Base-by-base conservation (phyloP, 2,797 vertebrate genomes). In the Loris lydekkerianus region DNA sequence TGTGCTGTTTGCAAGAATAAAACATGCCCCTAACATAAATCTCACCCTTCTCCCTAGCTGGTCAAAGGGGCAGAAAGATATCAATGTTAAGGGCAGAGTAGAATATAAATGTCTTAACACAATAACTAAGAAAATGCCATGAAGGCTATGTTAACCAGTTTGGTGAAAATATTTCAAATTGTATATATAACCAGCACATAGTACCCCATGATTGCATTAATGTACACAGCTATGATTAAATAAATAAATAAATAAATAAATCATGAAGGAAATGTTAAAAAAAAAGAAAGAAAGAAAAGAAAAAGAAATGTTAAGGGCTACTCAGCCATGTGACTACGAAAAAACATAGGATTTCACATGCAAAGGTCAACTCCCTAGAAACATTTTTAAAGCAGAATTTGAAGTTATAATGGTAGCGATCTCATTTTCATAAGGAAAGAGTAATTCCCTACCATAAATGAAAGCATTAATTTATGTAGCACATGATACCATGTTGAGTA, bases 331-430 rank as follows among this genome's bases (percentile, higher is more conserved):
- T 72, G 29, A 21, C 37, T 72, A 70, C 40, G 25, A 43, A 69
- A 29, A 94, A 61, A 11, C 10, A 0, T n/a, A 49, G 46, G 10
- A 61, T 81, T 92, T 92, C 25, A 67, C 56, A 86, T 40, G 37
- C 34, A 83, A 76, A 77, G n/a, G 0, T 76, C 27, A 85, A 7
- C 43, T 72, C 60, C 58, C 10, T 18, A 76, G 78, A 49, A 96
- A 69, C 20, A 78, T 87, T 92, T 86, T 2, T 75, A 81, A 90
- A 93, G 56, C 69, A 78, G 94, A 96, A 81, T 70, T 77, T 92
- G 18, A 77, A 84, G 77, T 87, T 87, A 67, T 77, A 90, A 92
- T 60, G 78, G 5, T n/a, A 77, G 56, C 63, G 9, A 72, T 37
- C 40, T 87, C 40, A 82, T 53, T 91, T 91, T 85, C 60, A 77